Conservation (phyloP, 2,888 invertebrate species). For the Cacoxenus indagator region DNA sequence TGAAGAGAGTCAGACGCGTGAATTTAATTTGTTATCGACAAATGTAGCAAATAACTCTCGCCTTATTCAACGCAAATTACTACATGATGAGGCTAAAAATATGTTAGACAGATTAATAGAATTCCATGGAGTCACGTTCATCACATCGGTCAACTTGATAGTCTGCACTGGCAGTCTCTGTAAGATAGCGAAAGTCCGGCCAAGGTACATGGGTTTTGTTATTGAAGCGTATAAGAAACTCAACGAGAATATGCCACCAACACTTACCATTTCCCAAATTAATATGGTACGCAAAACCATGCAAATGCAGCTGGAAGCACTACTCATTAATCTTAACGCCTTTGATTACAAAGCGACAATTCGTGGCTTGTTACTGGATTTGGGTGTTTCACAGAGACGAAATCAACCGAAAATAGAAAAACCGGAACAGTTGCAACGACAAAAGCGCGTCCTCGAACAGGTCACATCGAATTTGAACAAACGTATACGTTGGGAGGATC, state of each 20-base stretch:
- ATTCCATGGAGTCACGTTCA: slow-evolving; percentile 95
- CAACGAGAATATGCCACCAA: slow-evolving; percentile 86
- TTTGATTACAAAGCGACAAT: slow-evolving; percentile 84
- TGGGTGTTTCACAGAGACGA: slow-evolving; percentile 87
- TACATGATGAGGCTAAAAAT: slow-evolving; percentile 78
- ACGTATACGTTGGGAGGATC: slow-evolving; percentile 67
- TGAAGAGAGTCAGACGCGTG: slow-evolving; percentile 74
- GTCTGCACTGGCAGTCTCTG: slow-evolving; percentile 95
- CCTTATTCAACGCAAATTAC: slow-evolving; percentile 82
- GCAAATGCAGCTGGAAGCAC: slow-evolving; percentile 84
- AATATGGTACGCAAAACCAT: slow-evolving; percentile 94
- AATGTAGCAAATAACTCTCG: slow-evolving; percentile 87
- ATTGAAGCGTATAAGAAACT: slow-evolving; percentile 81
- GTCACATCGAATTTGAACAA: slow-evolving; percentile 66
- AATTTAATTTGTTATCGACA: slow-evolving; percentile 86
- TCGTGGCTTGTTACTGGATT: slow-evolving; percentile 86
- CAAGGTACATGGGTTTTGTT: slow-evolving; percentile 89
- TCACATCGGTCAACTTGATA: slow-evolving; percentile 96
- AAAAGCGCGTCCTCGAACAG: slow-evolving; percentile 74
- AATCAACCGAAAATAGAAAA: slow-evolving; percentile 81
- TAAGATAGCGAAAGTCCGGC: slow-evolving; percentile 89
- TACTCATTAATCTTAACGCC: slow-evolving; percentile 89
- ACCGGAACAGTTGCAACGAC: slow-evolving; percentile 71
- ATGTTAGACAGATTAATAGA: slow-evolving; percentile 90
- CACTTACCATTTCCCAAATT: slow-evolving; percentile 87